Evolutionary conservation across 2,888 invertebrate species (phyloP).

Genomic region (Xylocampa areola): DNA sequence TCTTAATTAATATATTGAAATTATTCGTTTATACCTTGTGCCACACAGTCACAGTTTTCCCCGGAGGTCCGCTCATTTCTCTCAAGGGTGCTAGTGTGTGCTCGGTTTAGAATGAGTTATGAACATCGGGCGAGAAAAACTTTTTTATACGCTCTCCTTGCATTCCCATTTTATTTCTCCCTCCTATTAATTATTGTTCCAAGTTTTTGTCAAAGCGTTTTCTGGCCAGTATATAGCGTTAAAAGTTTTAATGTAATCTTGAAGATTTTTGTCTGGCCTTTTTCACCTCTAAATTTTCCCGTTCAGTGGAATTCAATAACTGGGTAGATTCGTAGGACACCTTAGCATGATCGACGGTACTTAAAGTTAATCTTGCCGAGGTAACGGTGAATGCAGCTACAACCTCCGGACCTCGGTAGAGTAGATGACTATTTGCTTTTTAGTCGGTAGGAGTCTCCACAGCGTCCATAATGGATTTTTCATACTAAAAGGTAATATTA

Average conservation of each 20-base stretch:
- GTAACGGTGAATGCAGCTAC: too few species aligned
- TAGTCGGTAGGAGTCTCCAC: too few species aligned
- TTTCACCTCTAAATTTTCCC: constrained; percentile 23
- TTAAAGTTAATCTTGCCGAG: too few species aligned
- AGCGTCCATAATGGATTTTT: too few species aligned
- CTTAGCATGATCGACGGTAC: constrained; percentile 2
- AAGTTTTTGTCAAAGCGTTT: constrained; percentile 46
- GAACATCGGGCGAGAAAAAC: constrained; percentile 62
- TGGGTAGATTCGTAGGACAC: constrained; percentile 29
- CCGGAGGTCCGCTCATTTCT: constrained; percentile 59
- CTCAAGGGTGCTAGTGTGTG: constrained; percentile 67
- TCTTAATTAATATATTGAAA: too few species aligned
- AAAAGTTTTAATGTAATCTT: constrained; percentile 42
- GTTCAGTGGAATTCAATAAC: constrained; percentile 24
- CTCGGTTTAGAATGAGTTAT: constrained; percentile 72
- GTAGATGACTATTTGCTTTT: too few species aligned
- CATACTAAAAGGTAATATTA: too few species aligned
- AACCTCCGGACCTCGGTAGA: too few species aligned
- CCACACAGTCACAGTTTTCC: constrained; percentile 45
- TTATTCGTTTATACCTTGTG: constrained; percentile 19
- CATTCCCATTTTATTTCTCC: constrained; percentile 41
- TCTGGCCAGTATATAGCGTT: constrained; percentile 19
- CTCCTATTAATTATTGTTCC: constrained; percentile 44
- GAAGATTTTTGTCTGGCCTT: constrained; percentile 10
- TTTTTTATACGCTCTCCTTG: constrained; percentile 61